Evolutionary conservation across 2,797 vertebrate species (phyloP), one percentile per base, ranked within the genome.

Genomic region (Lagorchestes hirsutus): DNA sequence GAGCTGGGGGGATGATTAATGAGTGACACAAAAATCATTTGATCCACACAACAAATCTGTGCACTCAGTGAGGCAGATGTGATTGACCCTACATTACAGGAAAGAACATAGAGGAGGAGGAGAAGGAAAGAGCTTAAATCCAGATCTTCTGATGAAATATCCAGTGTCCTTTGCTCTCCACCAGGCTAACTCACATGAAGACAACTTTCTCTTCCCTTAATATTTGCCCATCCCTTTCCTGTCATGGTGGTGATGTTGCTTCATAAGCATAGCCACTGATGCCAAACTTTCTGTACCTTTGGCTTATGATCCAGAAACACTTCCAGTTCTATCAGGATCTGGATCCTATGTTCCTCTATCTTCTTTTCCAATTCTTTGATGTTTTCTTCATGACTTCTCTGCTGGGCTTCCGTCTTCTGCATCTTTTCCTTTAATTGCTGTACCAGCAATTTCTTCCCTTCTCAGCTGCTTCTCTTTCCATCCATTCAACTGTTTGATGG

Each of bases 401-500:
- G 3, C 46, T 93, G 90, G 0, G 58, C 92, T 22, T 91, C 92
- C 55, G 94, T 87, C 29, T 67, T 14, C 24, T 96, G 74, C 92
- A 95, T 9, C 46, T 93, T 59, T 14, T 98, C 97, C 27, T 87
- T 11, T 2, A 92, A 13, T 90, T 67, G 82, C 92, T 97, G 95
- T 27, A 0, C 92, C 16, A 96, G 28, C 74, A 96, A 27, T 28
- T 95, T 90, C 29, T 46, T n/a, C n/a, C 55, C 92, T 90, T 96
- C 59, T 96, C 74, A 54, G 94, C 94, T 1, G 34, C n/a, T 90
- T 97, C 92, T 46, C 54, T 97, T 54, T 55, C 87, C 67, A 92
- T 55, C 6, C 4, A 10, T 91, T 97, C 95, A 58, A 0, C 98
- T 97, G 18, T 46, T 82, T n/a, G 50, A 93, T 96, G 10, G 46